phyloP scores from a whole-genome alignment of 53 echinoderm and acorn worm species.

The Echinarachnius parma region DNA sequence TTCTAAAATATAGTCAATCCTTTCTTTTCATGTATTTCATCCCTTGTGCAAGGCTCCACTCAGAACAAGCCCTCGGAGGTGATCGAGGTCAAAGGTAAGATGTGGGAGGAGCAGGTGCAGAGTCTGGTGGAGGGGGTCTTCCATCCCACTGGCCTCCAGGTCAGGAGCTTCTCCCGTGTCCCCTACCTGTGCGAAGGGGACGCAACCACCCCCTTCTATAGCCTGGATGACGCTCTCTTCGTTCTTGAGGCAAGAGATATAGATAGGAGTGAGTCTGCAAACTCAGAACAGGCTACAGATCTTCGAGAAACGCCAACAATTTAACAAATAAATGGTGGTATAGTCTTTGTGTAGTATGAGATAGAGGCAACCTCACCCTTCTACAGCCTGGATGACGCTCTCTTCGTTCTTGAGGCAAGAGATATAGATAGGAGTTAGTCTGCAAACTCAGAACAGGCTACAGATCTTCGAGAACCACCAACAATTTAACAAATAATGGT shows the following conservation, averaged over 20 bases:
- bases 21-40: too few relatives aligned
- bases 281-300: too few relatives aligned
- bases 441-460: too few relatives aligned
- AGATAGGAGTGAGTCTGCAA: too few relatives aligned
- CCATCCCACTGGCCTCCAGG: conserved; percentile 66
- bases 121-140: conserved; percentile 66
- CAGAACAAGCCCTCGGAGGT: conserved; percentile 61
- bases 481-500: too few relatives aligned
- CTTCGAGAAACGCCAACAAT: too few relatives aligned
- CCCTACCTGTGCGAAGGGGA: conserved; percentile 98
- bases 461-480: too few relatives aligned
- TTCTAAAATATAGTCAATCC: too few relatives aligned
- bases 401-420: conserved; percentile 69
- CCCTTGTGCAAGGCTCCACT: conserved; percentile 22
- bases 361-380: conserved; percentile 77
- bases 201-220: conserved; percentile 70
- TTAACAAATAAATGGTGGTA: too few relatives aligned
- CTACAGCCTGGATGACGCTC: conserved; percentile 79
- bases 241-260: conserved; percentile 55
- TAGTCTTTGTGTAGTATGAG: too few relatives aligned
- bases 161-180: conserved; percentile 73
- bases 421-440: too few relatives aligned
- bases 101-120: conserved; percentile 84
- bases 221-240: conserved; percentile 85
- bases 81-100: conserved; percentile 65